Evolutionary conservation across 2,797 vertebrate genomes (phyloP), one percentile per base, ranked within the genome.

Genomic region (Ctenochaetus hawaiiensis): DNA sequence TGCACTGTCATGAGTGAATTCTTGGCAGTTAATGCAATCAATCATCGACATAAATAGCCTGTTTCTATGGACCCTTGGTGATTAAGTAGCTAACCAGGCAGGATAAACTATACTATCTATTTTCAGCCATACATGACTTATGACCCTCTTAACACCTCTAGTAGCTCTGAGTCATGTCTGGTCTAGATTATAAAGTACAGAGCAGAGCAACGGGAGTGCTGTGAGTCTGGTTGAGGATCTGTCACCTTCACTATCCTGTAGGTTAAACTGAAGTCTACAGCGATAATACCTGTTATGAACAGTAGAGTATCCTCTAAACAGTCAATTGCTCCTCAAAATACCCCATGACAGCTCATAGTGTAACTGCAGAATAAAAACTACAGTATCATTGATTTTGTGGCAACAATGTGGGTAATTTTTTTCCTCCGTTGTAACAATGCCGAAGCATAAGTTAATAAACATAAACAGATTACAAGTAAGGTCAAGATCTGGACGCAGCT

Each of bases 61-160:
- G 66, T 84, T 84, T 91, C 84, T 82, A 71, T 73, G 79, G 82
- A 78, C 67, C 30, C 60, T 43, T 72, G 18, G 87, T 92, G 89
- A 92, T 91, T 87, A 91, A 93, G 84, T 89, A 84, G 88, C 85
- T 88, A 92, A 90, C 77, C 81, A 82, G 82, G 82, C 87, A 87
- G 85, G 75, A 90, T 91, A 91, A 93, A 89, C 89, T 90, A 90
- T 90, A 87, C 82, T 83, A 89, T 92, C 92, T 91, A 93, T 92
- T 93, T 89, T 85, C 83, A 91, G 91, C 82, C 65, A 71, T 78
- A 72, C 80, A 88, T 91, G 91, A 93, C 91, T 90, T 92, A 90
- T 90, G 86, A 89, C 85, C 89, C 86, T 92, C 86, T 89, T 90
- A 89, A 87, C 90, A 91, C 89, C 82, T 91, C 84, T 84, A 87